Evolutionary conservation across 2,888 invertebrate species (phyloP).

Genomic region (Phortica okadai): DNA sequence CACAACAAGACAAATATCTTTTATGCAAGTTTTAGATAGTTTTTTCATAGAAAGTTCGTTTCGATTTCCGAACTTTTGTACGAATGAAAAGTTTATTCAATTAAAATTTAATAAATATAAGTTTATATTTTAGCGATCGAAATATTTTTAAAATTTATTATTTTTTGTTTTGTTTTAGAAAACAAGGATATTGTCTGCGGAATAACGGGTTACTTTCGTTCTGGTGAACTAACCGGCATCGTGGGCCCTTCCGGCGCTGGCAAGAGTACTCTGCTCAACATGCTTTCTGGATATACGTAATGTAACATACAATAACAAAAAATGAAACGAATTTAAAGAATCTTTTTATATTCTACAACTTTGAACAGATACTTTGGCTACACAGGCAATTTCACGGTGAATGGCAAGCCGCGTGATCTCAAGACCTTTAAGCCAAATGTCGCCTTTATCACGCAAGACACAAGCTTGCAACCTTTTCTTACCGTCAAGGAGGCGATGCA

Average conservation of each 20-base stretch:
- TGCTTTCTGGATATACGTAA: conserved; percentile 93
- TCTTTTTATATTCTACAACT: conserved; percentile 25
- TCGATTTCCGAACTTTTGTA: too few species aligned
- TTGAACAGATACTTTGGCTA: conserved; percentile 73
- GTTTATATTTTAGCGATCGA: too few species aligned
- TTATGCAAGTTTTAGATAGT: too few species aligned
- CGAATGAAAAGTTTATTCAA: too few species aligned
- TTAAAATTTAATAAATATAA: too few species aligned
- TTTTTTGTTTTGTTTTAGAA: conserved; percentile 75
- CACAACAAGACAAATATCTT: too few species aligned
- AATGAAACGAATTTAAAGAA: background rate
- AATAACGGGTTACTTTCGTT: conserved; percentile 83
- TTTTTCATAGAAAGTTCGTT: too few species aligned
- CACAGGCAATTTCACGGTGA: conserved; percentile 85
- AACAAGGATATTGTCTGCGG: conserved; percentile 80
- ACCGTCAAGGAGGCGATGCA: conserved; percentile 91
- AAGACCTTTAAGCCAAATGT: conserved; percentile 84
- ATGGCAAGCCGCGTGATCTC: conserved; percentile 82
- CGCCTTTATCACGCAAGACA: conserved; percentile 94
- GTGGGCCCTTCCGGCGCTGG: conserved; percentile 95
- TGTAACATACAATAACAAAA: background rate
- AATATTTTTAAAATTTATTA: too few species aligned
- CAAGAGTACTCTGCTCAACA: conserved; percentile 92
- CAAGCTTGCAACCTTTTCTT: conserved; percentile 87
- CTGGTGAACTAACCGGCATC: conserved; percentile 88